Conservation (phyloP, 2,888 invertebrate genomes). For the Erpobdella octoculata region DNA sequence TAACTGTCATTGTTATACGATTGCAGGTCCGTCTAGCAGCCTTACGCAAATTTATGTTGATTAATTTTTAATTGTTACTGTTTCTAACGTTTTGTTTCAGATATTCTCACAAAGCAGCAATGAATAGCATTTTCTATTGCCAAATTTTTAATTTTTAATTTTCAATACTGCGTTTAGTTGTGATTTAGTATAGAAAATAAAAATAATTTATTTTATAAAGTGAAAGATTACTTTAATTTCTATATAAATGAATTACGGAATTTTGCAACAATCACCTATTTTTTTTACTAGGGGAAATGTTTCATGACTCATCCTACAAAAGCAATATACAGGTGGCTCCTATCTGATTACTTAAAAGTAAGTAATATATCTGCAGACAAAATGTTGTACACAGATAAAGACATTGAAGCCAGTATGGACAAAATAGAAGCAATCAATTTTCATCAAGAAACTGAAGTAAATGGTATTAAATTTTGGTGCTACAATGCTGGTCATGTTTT, state of each 20-base stretch:
- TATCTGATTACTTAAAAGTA: constrained; percentile 92
- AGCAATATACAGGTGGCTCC: constrained; percentile 94
- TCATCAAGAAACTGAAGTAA: constrained; percentile 81
- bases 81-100: too few relatives aligned
- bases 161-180: too few relatives aligned
- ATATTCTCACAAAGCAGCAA: too few relatives aligned
- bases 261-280: not conserved
- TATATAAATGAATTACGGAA: not conserved
- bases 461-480: constrained; percentile 94
- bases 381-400: constrained; percentile 82
- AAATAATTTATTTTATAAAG: too few relatives aligned
- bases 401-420: constrained; percentile 93
- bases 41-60: too few relatives aligned
- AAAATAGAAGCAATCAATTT: constrained; percentile 97
- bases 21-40: too few relatives aligned
- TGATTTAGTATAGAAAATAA: too few relatives aligned
- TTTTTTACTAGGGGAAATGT: constrained; percentile 65
- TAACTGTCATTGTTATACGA: too few relatives aligned
- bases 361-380: constrained; percentile 79
- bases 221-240: too few relatives aligned
- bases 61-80: too few relatives aligned
- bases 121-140: too few relatives aligned
- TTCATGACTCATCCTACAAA: constrained; percentile 99
- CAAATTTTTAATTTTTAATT: too few relatives aligned
- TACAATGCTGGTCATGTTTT: constrained; percentile 92